Base-by-base conservation (phyloP, 2,113 vertebrate species). In the Gavialis gangeticus region DNA sequence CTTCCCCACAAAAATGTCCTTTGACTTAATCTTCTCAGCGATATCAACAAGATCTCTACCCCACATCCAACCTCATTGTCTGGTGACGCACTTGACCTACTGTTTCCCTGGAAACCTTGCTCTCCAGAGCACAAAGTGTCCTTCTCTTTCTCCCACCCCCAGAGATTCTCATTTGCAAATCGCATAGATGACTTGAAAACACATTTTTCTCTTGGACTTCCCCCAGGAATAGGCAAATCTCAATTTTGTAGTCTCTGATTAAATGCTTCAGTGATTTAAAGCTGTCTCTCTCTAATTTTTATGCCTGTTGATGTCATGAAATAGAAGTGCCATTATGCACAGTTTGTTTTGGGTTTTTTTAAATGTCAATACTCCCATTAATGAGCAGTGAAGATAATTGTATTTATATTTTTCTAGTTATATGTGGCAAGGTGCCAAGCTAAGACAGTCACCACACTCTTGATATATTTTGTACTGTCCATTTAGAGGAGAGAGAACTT, bases 401-500 rank as follows among this genome's bases (percentile, higher is more conserved):
- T 87, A 87, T 96, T 95, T 96, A 87, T 24, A 0, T 96, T 95
- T 87, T 91, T 78, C 85, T 92, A 75, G 69, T 69, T 92, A 9
- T 62, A 94, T 85, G 84, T 95, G 96, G 96, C 96, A 88, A 87
- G 71, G 87, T 86, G 95, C 95, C 96, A 77, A 62, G 87, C 54
- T 77, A 16, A 87, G 81, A 93, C 84, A 78, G 34, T 54, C 79
- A 69, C 75, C 64, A 13, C 5, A 1, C 54, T 93, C 82, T 57
- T 77, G 58, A 46, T 46, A 46, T 46, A 46, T 46, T 46, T 46
- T 46, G 69, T 28, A 3, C 88, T 60, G 57, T 69, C 91, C 55
- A 4, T 9, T 71, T 79, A 28, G 57, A 80, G 81, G 60, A 85
- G 75, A 80, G n/a, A 21, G 3, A 58, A 15, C 83, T 95, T 94